Base-by-base conservation (phyloP, 2,888 invertebrate species). In the Scaptomyza polygonia region DNA sequence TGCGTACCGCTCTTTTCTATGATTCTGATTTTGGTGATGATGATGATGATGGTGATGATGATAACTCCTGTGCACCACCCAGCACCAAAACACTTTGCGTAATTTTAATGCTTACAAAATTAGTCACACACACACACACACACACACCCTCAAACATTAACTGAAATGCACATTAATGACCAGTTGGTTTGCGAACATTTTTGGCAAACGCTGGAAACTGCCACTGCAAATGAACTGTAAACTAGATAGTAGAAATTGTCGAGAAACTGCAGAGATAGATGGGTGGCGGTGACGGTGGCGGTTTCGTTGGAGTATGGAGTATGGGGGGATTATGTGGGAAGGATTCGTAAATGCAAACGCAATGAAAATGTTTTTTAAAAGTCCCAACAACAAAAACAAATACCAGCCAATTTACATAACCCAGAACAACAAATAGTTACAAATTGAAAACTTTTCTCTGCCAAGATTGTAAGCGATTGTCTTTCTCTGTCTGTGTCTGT, bases 401-500 rank as follows among this genome's bases (percentile, higher is more conserved):
- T 61, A 72, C 55, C 64, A 75, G 86, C 78, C 83, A 82, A 82
- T 82, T 82, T 82, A 84, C 82, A 82, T 82, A 82, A 82, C 84
- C 86, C 81, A 82, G 67, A 82, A 86, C 86, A 82, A 82, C 84
- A 83, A 83, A 86, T 86, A 84, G 82, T 83, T 86, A 86, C 82
- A 83, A 83, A 83, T 83, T 83, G 82, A 83, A 83, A 83, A 83
- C 75, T 83, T 83, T 83, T 77, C 75, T 81, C 78, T 83, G 82
- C 82, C 82, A 83, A 83, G 82, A 83, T 83, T 84, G 86, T 84
- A 83, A 83, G 81, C 82, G 84, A 86, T 86, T 83, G 86, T 86
- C 84, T 25, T 25, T 80, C 62, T 42, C 45, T 16, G 12, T 34
- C 34, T 21, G 21, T 21, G 21, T 2, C 3, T 21, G 21, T 21